Conservation (phyloP, 1,140 invertebrate genomes). For the Brachionus plicatilis region DNA sequence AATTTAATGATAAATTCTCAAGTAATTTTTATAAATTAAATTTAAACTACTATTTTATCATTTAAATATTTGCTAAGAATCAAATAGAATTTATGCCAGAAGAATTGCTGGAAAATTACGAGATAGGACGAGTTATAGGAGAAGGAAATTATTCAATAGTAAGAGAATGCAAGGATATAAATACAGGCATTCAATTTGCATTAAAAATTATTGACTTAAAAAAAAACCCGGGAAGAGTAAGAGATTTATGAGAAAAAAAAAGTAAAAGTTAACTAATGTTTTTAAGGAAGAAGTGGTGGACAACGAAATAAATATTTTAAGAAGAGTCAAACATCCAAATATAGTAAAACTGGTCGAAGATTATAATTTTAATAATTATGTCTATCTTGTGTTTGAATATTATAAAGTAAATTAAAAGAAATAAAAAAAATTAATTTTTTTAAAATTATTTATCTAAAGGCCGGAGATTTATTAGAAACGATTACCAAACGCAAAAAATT, state of each 20-base stretch:
- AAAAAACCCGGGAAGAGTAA: not conserved
- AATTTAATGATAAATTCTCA: not conserved
- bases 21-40: not conserved
- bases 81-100: not conserved
- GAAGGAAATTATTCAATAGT: conserved; percentile 39
- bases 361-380: conserved; percentile 45
- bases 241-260: not conserved
- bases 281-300: conserved; percentile 45
- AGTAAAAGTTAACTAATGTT: not conserved
- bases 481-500: conserved; percentile 52
- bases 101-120: conserved; percentile 24
- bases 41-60: too few species aligned
- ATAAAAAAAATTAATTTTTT: not conserved
- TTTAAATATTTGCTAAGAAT: not conserved
- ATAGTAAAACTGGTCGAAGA: conserved; percentile 54
- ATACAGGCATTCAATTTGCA: conserved; percentile 39
- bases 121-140: conserved; percentile 20
- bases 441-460: not conserved
- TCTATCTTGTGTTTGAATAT: conserved; percentile 54
- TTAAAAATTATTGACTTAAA: conserved; percentile 31
- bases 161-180: conserved; percentile 19
- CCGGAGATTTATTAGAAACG: conserved; percentile 54
- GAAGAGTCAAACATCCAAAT: conserved; percentile 52
- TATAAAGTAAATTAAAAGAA: conserved; percentile 46
- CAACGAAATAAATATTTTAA: conserved; percentile 53